A percentile compares a stretch with the other conserved stretches of the same genome.
Evolutionary conservation across 1,140 invertebrate species (phyloP).

Genomic region (Eriosoma lanigerum): DNA sequence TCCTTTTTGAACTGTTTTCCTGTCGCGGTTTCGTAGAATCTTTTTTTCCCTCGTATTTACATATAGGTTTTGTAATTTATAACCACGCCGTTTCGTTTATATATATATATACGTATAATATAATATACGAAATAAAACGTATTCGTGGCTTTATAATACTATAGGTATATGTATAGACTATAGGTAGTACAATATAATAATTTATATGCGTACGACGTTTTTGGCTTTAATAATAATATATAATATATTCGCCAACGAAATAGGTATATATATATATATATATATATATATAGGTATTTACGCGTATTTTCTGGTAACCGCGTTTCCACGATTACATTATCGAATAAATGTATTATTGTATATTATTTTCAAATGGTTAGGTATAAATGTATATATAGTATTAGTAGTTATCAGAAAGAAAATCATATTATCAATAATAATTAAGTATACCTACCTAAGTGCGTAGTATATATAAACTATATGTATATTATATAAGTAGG

Average conservation of each 20-base stretch:
- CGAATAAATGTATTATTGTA: too few species aligned
- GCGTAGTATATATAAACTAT: too few species aligned
- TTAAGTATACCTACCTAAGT: too few species aligned
- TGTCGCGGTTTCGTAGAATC: not conserved
- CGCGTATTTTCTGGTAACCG: not conserved
- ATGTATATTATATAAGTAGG: too few species aligned
- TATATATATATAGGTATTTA: not conserved
- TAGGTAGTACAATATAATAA: too few species aligned
- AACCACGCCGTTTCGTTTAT: not conserved
- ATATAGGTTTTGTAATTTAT: constrained; percentile 26
- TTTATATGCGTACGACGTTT: constrained; percentile 18
- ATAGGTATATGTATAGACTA: not conserved
- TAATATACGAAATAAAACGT: constrained; percentile 5
- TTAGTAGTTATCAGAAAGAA: too few species aligned
- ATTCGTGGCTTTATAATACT: not conserved
- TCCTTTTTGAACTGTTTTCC: constrained; percentile 16
- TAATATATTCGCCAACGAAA: too few species aligned
- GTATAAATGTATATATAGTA: too few species aligned
- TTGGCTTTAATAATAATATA: not conserved
- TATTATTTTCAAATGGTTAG: too few species aligned
- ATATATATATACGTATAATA: too few species aligned
- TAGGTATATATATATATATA: not conserved
- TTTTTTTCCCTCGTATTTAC: constrained; percentile 12
- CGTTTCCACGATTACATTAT: constrained; percentile 1
- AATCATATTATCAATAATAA: too few species aligned